Percentiles rank a stretch among this genome's conserved stretches.
Conservation (phyloP, 2,888 invertebrate genomes). For the Plemyria rubiginata region DNA sequence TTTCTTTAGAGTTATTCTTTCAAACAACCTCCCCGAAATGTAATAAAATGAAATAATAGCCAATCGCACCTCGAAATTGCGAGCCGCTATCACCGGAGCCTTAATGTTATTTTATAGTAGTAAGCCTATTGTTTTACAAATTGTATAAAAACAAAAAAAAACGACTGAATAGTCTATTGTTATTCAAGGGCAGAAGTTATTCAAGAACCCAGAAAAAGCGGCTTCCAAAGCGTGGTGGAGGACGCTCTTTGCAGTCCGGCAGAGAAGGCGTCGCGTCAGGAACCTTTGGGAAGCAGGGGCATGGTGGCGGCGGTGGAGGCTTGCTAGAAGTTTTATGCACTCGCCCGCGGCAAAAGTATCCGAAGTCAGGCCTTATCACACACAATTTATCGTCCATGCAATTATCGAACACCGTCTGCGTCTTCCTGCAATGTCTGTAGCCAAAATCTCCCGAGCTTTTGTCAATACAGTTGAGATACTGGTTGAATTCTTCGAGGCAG, state of each 20-base stretch:
- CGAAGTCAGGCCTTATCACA: constrained; percentile 90
- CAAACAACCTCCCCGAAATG: no score
- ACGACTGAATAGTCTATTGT: constrained; percentile 21
- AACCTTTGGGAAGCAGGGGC: constrained; percentile 82
- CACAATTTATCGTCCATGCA: constrained; percentile 92
- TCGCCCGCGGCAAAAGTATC: constrained; percentile 91
- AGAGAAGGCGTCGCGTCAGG: constrained; percentile 87
- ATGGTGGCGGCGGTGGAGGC: constrained; percentile 82
- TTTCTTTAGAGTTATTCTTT: no score
- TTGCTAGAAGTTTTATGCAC: constrained; percentile 85
- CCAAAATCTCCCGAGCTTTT: constrained; percentile 88
- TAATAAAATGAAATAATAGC: no score
- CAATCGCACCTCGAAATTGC: no score
- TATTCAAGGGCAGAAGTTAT: constrained; percentile 37
- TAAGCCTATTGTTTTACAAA: constrained; percentile 16
- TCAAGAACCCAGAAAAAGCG: constrained; percentile 83
- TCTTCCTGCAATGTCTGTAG: constrained; percentile 90
- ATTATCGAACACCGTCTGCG: constrained; percentile 92
- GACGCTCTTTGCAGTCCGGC: constrained; percentile 85
- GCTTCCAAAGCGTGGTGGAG: constrained; percentile 86
- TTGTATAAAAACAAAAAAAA: constrained; percentile 8
- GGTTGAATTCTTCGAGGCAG: constrained; percentile 93
- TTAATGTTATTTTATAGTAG: background rate
- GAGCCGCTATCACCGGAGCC: no score
- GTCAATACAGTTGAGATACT: constrained; percentile 90